These are phyloP conservation scores for Euthynnus affinis DNA, from an alignment of 2,797 vertebrate genomes.

Conservation along the genomic window DNA sequence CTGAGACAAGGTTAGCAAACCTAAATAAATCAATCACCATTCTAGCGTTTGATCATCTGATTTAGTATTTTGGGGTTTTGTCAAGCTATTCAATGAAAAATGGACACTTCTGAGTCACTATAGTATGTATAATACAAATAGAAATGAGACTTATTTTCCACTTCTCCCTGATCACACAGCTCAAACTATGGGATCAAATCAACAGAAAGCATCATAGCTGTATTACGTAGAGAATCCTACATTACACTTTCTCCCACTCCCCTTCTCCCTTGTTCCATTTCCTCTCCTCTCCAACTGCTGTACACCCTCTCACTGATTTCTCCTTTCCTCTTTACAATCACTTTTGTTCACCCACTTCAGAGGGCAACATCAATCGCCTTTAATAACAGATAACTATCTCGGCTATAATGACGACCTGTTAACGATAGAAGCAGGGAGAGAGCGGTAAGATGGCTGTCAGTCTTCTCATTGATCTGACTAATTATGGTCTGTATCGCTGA, in stretches of 20 bases:
- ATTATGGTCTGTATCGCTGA: slow-evolving; percentile 32
- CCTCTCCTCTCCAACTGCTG: no score
- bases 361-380: not conserved
- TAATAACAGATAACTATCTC: slow-evolving; percentile 13
- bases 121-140: not conserved
- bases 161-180: not conserved
- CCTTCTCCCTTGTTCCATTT: not conserved
- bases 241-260: no score
- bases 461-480: slow-evolving; percentile 37
- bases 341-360: not conserved
- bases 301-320: no score
- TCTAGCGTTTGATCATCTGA: not conserved
- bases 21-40: not conserved
- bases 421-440: slow-evolving; percentile 16
- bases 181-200: no score
- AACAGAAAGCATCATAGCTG: no score
- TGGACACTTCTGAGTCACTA: no score
- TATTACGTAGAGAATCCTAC: no score
- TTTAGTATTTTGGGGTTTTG: not conserved
- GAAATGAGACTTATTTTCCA: not conserved
- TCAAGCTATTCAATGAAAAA: not conserved
- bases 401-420: not conserved
- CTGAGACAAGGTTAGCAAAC: not conserved
- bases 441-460: slow-evolving; percentile 6
- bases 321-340: not conserved